Percentiles rank a stretch among this genome's conserved stretches.
These are phyloP conservation scores for Drosophila emarginata DNA, from an alignment of 2,888 invertebrate species.

Conservation along the genomic window DNA sequence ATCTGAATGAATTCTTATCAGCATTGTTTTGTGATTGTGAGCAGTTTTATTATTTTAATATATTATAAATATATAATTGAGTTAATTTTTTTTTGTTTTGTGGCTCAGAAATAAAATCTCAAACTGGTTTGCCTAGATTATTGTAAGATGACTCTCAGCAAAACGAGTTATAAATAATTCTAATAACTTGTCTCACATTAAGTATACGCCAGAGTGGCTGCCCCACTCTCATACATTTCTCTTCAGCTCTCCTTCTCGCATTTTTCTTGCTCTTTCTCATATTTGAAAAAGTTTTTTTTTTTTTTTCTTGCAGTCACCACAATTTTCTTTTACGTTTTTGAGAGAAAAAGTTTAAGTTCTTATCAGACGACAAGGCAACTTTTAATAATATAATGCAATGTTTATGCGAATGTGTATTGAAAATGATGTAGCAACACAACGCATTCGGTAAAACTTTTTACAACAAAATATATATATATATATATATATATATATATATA, in stretches of 20 bases:
- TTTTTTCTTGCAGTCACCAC: background rate
- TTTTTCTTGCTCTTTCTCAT: background rate
- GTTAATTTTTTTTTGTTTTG: background rate
- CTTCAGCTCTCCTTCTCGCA: background rate
- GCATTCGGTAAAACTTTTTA: conserved; percentile 52
- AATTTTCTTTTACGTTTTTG: conserved; percentile 25
- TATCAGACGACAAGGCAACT: conserved; percentile 44
- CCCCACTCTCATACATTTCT: background rate
- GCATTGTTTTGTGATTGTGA: conserved; percentile 27
- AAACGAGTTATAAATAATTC: conserved; percentile 29
- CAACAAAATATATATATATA: conserved; percentile 39
- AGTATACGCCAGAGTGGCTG: conserved; percentile 11
- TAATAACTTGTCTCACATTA: conserved; percentile 6
- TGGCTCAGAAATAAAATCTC: background rate
- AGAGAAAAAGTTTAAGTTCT: conserved; percentile 37
- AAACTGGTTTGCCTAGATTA: conserved; percentile 26
- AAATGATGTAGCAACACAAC: conserved; percentile 46
- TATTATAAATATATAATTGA: background rate
- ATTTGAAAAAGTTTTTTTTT: conserved; percentile 8
- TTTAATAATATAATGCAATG: conserved; percentile 54
- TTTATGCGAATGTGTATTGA: conserved; percentile 37
- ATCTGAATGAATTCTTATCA: conserved; percentile 29
- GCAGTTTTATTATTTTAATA: conserved; percentile 40
- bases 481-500: conserved; percentile 24
- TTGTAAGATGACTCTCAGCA: background rate